Evolutionary conservation across 2,113 vertebrate species (phyloP).

Genomic region (Heloderma charlesbogerti): DNA sequence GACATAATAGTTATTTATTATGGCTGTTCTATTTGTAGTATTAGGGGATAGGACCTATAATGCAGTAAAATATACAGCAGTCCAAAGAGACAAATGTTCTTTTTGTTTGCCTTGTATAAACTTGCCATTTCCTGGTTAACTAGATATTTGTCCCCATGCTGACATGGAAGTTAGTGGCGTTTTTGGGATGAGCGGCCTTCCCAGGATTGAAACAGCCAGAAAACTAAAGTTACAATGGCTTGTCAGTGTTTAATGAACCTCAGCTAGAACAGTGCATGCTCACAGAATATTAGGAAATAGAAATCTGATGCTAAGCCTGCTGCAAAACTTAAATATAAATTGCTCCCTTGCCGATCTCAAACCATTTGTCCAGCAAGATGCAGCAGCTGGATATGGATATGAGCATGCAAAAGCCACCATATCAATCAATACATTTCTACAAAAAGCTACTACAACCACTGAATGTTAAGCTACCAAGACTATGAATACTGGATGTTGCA

Average conservation of each 20-base stretch:
- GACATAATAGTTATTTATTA: background rate
- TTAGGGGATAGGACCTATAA: background rate
- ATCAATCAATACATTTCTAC: background rate
- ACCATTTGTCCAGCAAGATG: background rate
- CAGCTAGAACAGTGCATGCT: background rate
- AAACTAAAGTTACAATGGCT: constrained; percentile 21
- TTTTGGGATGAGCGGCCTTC: background rate
- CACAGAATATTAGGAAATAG: background rate
- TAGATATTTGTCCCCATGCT: background rate
- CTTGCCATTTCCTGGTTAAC: background rate
- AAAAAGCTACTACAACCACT: background rate
- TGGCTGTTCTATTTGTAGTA: background rate
- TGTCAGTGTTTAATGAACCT: background rate
- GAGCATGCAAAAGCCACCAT: background rate
- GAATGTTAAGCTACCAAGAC: background rate
- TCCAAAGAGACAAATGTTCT: background rate
- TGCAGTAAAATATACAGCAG: background rate
- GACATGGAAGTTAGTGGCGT: background rate
- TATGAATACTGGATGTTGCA: background rate
- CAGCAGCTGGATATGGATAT: background rate
- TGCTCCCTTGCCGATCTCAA: background rate
- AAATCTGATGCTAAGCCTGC: background rate
- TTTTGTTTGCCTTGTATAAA: background rate
- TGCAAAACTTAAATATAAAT: constrained; percentile 29
- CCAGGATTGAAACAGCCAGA: background rate